phyloP scores from a whole-genome alignment of 2,888 invertebrate species.

The Boloria euphrosyne region DNA sequence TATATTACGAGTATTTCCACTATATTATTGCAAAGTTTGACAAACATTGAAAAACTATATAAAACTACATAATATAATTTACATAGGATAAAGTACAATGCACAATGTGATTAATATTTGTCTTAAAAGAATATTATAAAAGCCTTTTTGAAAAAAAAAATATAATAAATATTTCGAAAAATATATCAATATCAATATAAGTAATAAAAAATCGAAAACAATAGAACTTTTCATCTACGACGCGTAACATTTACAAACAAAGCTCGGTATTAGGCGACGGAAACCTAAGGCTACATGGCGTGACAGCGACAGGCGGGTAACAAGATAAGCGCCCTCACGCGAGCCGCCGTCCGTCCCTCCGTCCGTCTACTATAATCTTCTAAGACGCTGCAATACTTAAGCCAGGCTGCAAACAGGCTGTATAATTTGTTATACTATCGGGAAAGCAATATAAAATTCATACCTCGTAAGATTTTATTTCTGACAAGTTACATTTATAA shows the following conservation, averaged over 20 bases:
- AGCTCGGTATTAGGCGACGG: constrained; percentile 53
- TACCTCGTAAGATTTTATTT: not conserved
- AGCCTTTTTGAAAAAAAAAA: no score
- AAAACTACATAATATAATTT: no score
- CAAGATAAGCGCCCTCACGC: constrained; percentile 63
- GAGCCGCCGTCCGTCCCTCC: constrained; percentile 39
- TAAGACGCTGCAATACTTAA: constrained; percentile 44
- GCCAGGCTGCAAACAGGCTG: constrained; percentile 22
- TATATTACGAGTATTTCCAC: constrained; percentile 7
- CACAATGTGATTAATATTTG: no score
- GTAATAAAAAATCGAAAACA: constrained; percentile 4
- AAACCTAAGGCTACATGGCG: constrained; percentile 53
- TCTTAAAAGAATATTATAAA: no score
- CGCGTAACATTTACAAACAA: constrained; percentile 49
- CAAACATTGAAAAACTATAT: no score
- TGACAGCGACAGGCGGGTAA: constrained; percentile 63
- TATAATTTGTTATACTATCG: not conserved
- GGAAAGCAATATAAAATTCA: not conserved
- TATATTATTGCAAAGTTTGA: no score
- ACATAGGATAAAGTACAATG: no score
- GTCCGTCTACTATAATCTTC: constrained; percentile 53
- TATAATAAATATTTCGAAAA: not conserved
- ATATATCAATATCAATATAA: not conserved
- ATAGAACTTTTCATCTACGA: constrained; percentile 26
- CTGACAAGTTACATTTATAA: not conserved